Evolutionary conservation across 2,797 vertebrate genomes (phyloP).

Genomic region (Apogon talboti): DNA sequence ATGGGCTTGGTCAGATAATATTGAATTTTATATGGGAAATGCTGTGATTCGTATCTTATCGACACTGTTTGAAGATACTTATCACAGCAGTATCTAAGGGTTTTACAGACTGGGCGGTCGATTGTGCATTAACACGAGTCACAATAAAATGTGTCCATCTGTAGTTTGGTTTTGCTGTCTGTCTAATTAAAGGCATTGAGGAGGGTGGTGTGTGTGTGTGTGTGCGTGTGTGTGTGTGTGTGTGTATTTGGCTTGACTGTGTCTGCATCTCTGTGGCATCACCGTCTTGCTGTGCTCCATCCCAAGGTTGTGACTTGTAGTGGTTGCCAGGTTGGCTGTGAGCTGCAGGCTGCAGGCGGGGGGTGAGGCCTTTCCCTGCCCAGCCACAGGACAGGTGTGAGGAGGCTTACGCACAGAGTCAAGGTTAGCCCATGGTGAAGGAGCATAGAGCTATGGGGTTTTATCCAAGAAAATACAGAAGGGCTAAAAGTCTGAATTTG

Average conservation of each 20-base stretch:
- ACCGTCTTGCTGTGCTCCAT: constrained; percentile 66
- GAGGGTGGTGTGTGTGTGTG: constrained; percentile 38
- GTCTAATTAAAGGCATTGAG: constrained; percentile 61
- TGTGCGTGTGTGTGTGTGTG: constrained; percentile 33
- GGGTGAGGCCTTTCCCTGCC: constrained; percentile 51
- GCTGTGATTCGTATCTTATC: constrained; percentile 4
- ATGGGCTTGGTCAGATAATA: constrained; percentile 15
- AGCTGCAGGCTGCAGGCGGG: constrained; percentile 51
- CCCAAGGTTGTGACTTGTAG: constrained; percentile 71
- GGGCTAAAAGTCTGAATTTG: constrained; percentile 45
- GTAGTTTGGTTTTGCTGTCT: constrained; percentile 25
- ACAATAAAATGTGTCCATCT: constrained; percentile 36
- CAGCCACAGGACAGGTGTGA: constrained; percentile 73
- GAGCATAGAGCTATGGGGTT: constrained; percentile 25
- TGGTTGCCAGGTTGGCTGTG: constrained; percentile 71
- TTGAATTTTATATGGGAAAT: constrained; percentile 16
- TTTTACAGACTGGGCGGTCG: constrained; percentile 18
- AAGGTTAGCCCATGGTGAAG: constrained; percentile 62
- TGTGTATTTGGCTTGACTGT: constrained; percentile 51
- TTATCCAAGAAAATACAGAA: constrained; percentile 47
- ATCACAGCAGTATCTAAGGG: constrained; percentile 13
- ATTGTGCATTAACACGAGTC: constrained; percentile 11
- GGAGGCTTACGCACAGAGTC: constrained; percentile 62
- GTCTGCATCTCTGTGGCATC: constrained; percentile 68
- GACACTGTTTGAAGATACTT: constrained; percentile 28